Percentiles rank a stretch among this genome's conserved stretches.
phyloP scores from a whole-genome alignment of 1,140 invertebrate genomes.

The Tetramorium alpestre region DNA sequence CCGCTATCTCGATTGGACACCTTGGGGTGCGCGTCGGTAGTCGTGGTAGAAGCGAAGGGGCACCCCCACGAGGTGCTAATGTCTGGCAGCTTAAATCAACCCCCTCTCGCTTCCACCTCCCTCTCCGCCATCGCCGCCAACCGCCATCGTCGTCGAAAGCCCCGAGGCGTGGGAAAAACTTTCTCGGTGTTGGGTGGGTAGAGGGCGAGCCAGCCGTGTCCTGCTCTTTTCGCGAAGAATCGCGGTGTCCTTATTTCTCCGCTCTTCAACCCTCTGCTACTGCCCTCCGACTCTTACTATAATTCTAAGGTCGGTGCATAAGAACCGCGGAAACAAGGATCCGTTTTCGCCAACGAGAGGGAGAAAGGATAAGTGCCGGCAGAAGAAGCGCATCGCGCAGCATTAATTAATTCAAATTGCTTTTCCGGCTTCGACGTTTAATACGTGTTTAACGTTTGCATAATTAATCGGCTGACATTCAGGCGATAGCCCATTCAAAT shows the following conservation, averaged over 20 bases:
- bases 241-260: conserved; percentile 49
- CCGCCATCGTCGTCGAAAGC: conserved; percentile 53
- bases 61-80: conserved; percentile 75
- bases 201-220: conserved; percentile 18
- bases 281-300: conserved; percentile 6
- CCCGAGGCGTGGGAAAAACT: conserved; percentile 69
- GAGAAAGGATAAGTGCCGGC: background rate
- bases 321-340: conserved; percentile 57
- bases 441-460: conserved; percentile 48
- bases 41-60: conserved; percentile 50
- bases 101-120: conserved; percentile 20
- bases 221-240: conserved; percentile 26
- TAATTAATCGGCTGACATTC: conserved; percentile 61
- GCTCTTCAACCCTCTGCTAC: background rate
- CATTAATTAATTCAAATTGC: conserved; percentile 67
- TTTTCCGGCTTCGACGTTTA: conserved; percentile 40
- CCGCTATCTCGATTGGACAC: conserved; percentile 73
- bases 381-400: conserved; percentile 8
- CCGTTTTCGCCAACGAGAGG: conserved; percentile 33
- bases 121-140: conserved; percentile 21
- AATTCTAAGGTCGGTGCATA: conserved; percentile 59
- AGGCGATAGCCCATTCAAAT: conserved; percentile 1
- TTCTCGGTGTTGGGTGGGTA: conserved; percentile 43
- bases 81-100: conserved; percentile 76
- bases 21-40: conserved; percentile 58